Evolutionary conservation across 2,113 vertebrate genomes (phyloP).

Genomic region (Rhadina sibilatrix): DNA sequence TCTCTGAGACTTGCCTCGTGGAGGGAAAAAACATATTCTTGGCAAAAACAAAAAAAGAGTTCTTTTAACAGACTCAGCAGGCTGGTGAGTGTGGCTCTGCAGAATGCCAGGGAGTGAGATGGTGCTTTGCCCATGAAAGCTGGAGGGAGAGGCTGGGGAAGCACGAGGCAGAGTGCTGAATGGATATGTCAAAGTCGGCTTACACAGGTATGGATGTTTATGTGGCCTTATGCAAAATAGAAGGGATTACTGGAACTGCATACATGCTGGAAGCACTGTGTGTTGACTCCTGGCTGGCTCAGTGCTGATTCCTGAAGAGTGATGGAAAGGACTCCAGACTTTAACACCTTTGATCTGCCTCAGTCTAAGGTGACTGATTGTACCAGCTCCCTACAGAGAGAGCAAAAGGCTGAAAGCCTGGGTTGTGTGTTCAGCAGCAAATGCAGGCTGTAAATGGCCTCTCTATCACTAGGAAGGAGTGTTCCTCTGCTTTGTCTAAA

Average conservation of each 20-base stretch:
- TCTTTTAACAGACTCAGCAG: not conserved
- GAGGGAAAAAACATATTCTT: not conserved
- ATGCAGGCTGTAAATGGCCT: not conserved
- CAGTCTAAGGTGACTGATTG: not conserved
- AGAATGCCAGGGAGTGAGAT: not conserved
- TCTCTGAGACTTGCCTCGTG: not conserved
- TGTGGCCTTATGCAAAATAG: not conserved
- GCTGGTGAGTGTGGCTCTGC: not conserved
- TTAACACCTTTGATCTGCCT: not conserved
- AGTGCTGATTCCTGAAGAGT: not conserved
- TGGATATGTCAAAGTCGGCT: not conserved
- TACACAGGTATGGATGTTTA: accelerated
- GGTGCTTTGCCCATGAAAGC: not conserved
- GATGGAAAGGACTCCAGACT: not conserved
- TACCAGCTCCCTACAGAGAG: not conserved
- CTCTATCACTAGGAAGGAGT: not conserved
- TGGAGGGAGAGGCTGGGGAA: not conserved
- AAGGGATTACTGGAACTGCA: not conserved
- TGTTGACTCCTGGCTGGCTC: not conserved
- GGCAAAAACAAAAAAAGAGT: not conserved
- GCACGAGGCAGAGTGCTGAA: not conserved
- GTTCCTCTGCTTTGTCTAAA: not conserved
- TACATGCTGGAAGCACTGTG: accelerated
- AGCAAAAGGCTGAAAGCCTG: not conserved
- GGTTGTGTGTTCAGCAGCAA: not conserved